Base-by-base conservation (phyloP, 2,888 invertebrate genomes). In the Orgyia antiqua region DNA sequence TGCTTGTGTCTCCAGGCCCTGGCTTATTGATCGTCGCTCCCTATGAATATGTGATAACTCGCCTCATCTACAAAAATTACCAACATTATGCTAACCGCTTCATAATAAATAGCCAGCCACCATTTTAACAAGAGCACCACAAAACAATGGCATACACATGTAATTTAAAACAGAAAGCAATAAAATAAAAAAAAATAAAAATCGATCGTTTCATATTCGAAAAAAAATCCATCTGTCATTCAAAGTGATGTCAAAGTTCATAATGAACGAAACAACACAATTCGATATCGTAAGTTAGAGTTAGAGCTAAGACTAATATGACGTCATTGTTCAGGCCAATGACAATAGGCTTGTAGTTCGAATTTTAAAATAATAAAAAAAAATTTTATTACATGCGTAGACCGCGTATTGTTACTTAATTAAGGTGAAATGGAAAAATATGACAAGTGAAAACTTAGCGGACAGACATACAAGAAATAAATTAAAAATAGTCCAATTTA, bases 41-140 rank as follows among this genome's bases (percentile, higher is more conserved):
- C 69, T 55, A 76, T 59, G 58, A 57, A 56, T 42, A 77, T 57
- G 51, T 63, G 59, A 59, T 54, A 63, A 34, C 34, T 53, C 36
- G 29, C 48, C 36, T 51, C 49, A 72, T 70, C 75, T 75, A 77
- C 49, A 76, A 15, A 70, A 70, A 69, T 42, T 52, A 39, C 27
- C 15, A 51, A 28, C 29, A 42, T 32, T 36, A 31, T 42, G 18
- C 24, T 13, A 29, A 29, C 24, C 31, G 39, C 45, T 39, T 15
- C 6, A 4, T 6, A 15, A 41, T 27, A 31, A 39, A 21, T 24
- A 41, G 24, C 48, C 42, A 39, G 13, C 38, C 54, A 45, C 57
- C 56, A 23, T 23, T 23, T 23, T 10, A 9, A 23, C 4, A 10
- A 4, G 10, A 10, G 10, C 4, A 10, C n/a, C 20, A 9, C 4